Evolutionary conservation across 1,140 invertebrate species (phyloP).

Genomic region (Aphelenchoides besseyi): DNA sequence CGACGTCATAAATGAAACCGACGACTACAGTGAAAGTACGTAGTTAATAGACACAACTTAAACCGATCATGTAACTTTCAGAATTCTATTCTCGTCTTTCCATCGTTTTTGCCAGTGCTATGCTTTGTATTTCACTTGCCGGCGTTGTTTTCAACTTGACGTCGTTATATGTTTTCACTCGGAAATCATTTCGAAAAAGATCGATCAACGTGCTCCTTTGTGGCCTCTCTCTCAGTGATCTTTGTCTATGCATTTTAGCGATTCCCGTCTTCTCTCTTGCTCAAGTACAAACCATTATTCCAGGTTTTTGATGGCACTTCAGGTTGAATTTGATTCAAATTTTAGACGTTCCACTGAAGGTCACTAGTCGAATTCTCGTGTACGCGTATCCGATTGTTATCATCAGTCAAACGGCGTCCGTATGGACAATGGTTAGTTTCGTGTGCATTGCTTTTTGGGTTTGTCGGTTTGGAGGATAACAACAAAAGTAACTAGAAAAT

Average conservation of each 20-base stretch:
- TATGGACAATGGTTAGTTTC: slow-evolving; percentile 70
- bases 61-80: slow-evolving; percentile 16
- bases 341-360: slow-evolving; percentile 36
- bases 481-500: too few relatives aligned
- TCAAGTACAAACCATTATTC: slow-evolving; percentile 52
- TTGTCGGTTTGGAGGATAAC: too few relatives aligned
- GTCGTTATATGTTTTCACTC: slow-evolving; percentile 52
- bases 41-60: too few relatives aligned
- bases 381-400: slow-evolving; percentile 56
- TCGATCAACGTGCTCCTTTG: slow-evolving; percentile 53
- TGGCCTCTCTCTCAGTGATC: slow-evolving; percentile 32
- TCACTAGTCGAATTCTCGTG: slow-evolving; percentile 48
- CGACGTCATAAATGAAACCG: too few relatives aligned
- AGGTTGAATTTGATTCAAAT: slow-evolving; percentile 16
- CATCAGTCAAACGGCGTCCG: slow-evolving; percentile 56
- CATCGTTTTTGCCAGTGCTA: slow-evolving; percentile 48
- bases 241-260: slow-evolving; percentile 53
- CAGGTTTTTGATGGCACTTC: slow-evolving; percentile 31
- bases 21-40: too few relatives aligned
- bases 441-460: too few relatives aligned
- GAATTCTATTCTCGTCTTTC: slow-evolving; percentile 48
- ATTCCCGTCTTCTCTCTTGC: slow-evolving; percentile 56
- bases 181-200: slow-evolving; percentile 50
- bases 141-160: slow-evolving; percentile 50
- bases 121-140: slow-evolving; percentile 53